Conservation (phyloP, 2,113 vertebrate species). For the Smithornis capensis region DNA sequence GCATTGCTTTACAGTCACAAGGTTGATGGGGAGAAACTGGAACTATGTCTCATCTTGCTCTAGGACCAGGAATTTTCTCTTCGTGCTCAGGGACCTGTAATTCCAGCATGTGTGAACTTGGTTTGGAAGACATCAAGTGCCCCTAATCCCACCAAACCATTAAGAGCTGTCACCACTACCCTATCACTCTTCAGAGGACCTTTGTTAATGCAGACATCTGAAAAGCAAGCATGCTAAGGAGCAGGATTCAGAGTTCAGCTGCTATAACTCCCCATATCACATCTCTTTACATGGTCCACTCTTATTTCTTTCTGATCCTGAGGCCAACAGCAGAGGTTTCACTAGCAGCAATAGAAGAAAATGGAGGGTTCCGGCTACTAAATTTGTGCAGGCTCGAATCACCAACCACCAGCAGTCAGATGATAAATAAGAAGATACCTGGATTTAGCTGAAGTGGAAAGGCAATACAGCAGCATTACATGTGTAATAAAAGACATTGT, state of each 20-base stretch:
- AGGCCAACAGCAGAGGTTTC: neutral
- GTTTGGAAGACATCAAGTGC: neutral
- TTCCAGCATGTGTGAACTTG: neutral
- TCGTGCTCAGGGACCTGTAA: neutral
- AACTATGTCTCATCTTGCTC: fast-evolving
- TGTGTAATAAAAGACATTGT: neutral
- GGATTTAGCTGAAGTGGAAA: neutral
- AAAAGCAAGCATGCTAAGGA: neutral
- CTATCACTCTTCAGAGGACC: neutral
- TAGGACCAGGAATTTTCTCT: neutral
- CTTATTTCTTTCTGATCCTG: neutral
- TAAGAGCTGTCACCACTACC: neutral
- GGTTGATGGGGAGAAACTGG: neutral
- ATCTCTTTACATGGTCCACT: neutral
- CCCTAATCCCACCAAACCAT: neutral
- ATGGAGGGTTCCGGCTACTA: neutral
- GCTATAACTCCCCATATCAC: neutral
- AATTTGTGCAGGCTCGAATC: neutral
- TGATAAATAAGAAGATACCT: neutral
- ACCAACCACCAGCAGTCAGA: neutral
- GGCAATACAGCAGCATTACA: neutral
- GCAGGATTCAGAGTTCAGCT: neutral
- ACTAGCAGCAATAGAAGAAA: neutral
- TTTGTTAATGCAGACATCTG: neutral
- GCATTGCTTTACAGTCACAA: neutral